These are phyloP conservation scores for Cyanistes caeruleus DNA, from an alignment of 2,113 vertebrate species.

Conservation along the genomic window DNA sequence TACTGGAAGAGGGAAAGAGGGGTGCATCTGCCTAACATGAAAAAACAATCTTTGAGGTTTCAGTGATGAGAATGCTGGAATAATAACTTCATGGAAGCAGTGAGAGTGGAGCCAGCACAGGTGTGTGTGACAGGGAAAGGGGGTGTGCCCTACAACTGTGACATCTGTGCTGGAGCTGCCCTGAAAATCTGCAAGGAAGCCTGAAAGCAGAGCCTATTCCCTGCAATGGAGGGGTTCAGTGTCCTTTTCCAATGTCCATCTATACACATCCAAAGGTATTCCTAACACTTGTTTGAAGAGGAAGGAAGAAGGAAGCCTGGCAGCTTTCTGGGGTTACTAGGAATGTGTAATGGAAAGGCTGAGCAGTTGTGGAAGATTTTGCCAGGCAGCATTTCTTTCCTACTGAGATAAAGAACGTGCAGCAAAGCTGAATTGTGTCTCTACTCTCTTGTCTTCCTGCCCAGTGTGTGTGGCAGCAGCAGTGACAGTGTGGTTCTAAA, in stretches of 20 bases:
- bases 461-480: not conserved
- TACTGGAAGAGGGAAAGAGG: not conserved
- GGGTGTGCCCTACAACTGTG: not conserved
- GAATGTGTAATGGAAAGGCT: not conserved
- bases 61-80: not conserved
- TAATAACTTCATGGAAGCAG: not conserved
- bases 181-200: not conserved
- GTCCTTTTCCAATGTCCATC: not conserved
- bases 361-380: not conserved
- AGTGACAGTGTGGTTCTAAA: not conserved
- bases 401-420: not conserved
- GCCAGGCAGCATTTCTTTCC: not conserved
- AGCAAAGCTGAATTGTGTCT: rapidly evolving
- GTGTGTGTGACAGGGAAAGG: not conserved
- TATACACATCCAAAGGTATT: not conserved
- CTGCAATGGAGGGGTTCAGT: rapidly evolving
- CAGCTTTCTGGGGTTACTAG: not conserved
- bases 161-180: not conserved
- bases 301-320: not conserved
- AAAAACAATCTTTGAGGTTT: not conserved
- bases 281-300: not conserved
- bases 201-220: not conserved
- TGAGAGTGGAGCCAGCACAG: not conserved
- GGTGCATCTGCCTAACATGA: not conserved
- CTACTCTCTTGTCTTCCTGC: rapidly evolving